Evolutionary conservation across 2,113 vertebrate genomes (phyloP), one percentile per base, ranked within the genome.

Genomic region (Meriones unguiculatus): DNA sequence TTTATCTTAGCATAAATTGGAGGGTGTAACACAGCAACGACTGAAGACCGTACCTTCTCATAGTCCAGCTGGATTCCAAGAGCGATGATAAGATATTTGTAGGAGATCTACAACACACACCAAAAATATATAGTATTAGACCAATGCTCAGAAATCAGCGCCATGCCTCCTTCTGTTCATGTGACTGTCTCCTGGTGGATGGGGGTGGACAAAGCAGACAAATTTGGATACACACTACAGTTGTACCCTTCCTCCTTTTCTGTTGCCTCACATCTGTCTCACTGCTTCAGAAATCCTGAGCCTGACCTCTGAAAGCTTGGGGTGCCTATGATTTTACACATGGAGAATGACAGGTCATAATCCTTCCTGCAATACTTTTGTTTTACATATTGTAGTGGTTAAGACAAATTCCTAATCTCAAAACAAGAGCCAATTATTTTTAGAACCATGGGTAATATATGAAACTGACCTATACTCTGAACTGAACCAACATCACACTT

Each of bases 11-110:
- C 92, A 25, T 92, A 87, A 95, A 35, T 7, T 87, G 35, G 41
- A 54, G 85, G 76, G 18, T 50, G 9, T 70, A 69, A 86, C 52
- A 89, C 2, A 91, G 25, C 84, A 86, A 81, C 17, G 67, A 2
- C 90, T 93, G 87, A 69, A 97, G 96, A 93, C 87, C 50, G 95
- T 98, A 99, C 99, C 99, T 99, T 99, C 93, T 99, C 99, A 91
- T 98, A 99, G 95, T 99, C 99, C 81, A 99, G 98, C 97, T 99
- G 98, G 89, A 99, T 98, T 81, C 99, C 99, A 62, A 99, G 99
- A 90, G 99, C 99, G 97, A 99, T 99, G 95, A 99, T 99, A 98
- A 99, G 97, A 96, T 99, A 99, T 95, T 99, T 99, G 97, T 99
- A 99, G 52, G 99, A 99, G 95, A 99, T 98, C 99, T 99, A 98